Percentiles rank a stretch among this genome's conserved stretches.
These are phyloP conservation scores for Panthera tigris DNA, from an alignment of 2,113 vertebrate genomes.

Conservation along the genomic window DNA sequence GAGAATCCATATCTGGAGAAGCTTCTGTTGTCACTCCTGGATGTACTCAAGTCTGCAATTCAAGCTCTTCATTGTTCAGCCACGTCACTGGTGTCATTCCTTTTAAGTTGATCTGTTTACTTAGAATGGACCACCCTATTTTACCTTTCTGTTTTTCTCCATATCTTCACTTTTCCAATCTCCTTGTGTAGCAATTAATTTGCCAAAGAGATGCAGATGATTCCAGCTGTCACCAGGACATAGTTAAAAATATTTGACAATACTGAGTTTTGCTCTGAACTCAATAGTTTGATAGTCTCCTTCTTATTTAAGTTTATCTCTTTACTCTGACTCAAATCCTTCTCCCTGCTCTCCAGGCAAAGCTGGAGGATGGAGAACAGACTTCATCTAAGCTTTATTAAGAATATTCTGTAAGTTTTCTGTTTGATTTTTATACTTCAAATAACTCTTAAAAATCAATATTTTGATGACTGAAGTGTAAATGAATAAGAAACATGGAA, in stretches of 20 bases:
- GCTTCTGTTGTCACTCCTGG: neutral
- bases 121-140: neutral
- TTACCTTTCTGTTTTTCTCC: neutral
- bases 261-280: constrained; percentile 44
- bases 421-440: constrained; percentile 75
- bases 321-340: constrained; percentile 31
- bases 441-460: constrained; percentile 75
- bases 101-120: neutral
- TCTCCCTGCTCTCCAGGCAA: neutral
- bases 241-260: constrained; percentile 4
- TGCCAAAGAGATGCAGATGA: neutral
- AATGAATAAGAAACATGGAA: constrained; percentile 69
- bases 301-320: constrained; percentile 15
- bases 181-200: neutral
- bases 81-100: neutral
- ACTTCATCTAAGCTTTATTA: constrained; percentile 53
- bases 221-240: neutral
- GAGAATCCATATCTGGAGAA: neutral
- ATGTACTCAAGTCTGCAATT: neutral
- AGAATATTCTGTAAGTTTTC: constrained; percentile 68
- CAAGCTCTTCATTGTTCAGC: neutral
- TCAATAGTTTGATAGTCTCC: neutral
- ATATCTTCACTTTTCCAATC: neutral
- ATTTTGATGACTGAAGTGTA: constrained; percentile 79
- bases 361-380: neutral